A percentile compares a stretch with the other conserved stretches of the same genome.
phyloP scores from a whole-genome alignment of 2,113 vertebrate genomes.

The Verasper variegatus region DNA sequence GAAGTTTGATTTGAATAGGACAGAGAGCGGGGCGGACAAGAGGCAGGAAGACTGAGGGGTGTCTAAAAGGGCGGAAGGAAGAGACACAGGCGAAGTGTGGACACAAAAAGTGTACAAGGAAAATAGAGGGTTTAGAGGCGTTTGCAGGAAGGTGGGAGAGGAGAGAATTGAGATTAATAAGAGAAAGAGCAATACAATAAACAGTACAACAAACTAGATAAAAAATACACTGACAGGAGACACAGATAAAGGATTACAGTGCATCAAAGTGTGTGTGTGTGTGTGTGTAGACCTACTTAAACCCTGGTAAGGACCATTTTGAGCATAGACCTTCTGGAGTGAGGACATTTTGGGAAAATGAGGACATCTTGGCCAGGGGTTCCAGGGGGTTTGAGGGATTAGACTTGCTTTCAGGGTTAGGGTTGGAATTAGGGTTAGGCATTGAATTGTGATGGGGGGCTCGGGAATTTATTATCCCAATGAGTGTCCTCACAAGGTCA shows the following conservation, averaged over 20 bases:
- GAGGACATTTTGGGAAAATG: neutral
- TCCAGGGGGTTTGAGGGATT: neutral
- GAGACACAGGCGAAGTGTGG: neutral
- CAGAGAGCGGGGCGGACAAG: constrained; percentile 15
- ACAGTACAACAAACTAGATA: neutral
- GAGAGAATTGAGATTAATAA: neutral
- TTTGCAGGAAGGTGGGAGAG: neutral
- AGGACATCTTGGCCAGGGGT: neutral
- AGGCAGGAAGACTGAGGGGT: constrained; percentile 28
- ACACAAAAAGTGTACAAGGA: neutral
- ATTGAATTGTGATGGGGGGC: too few species aligned
- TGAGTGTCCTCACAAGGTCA: neutral
- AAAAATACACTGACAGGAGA: neutral
- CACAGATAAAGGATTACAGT: too few species aligned
- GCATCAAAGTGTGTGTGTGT: too few species aligned
- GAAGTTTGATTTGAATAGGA: constrained; percentile 40
- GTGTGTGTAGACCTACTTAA: neutral
- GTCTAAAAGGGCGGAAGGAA: constrained; percentile 11
- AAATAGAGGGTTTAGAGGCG: neutral
- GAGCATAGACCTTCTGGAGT: too few species aligned
- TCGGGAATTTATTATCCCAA: too few species aligned
- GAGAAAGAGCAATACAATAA: neutral
- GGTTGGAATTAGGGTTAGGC: too few species aligned
- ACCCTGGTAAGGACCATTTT: too few species aligned
- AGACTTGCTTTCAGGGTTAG: too few species aligned